Evolutionary conservation across 2,888 invertebrate species (phyloP).

Genomic region (Drosophila macrothrix): DNA sequence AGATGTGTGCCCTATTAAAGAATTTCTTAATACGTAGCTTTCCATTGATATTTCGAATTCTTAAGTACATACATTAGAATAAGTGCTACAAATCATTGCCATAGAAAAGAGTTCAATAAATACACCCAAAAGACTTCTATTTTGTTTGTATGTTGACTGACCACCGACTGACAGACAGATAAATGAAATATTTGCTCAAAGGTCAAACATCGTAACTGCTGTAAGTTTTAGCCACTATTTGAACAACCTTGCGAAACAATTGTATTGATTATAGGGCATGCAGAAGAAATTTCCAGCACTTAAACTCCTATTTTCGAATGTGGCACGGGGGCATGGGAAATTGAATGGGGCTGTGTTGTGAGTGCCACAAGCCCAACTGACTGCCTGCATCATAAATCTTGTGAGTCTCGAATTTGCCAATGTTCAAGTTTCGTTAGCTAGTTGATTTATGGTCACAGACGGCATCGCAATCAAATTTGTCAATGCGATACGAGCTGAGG

Average conservation of each 20-base stretch:
- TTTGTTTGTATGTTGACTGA: neutral
- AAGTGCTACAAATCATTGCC: neutral
- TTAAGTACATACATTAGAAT: neutral
- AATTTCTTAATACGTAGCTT: neutral
- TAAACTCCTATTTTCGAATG: neutral
- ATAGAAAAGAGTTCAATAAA: neutral
- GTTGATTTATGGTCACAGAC: constrained; percentile 60
- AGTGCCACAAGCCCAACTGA: constrained; percentile 3
- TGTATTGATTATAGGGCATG: constrained; percentile 14
- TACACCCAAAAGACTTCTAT: neutral
- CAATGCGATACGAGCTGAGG: constrained; percentile 42
- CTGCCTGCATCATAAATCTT: constrained; percentile 68
- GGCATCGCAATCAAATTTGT: constrained; percentile 70
- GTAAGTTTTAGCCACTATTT: neutral
- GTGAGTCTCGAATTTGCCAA: constrained; percentile 42
- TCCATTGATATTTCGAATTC: neutral
- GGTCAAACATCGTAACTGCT: neutral
- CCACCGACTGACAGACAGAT: neutral
- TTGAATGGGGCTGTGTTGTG: constrained; percentile 8
- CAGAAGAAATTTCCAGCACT: constrained; percentile 6
- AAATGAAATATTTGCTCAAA: neutral
- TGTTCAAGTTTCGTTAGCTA: constrained; percentile 25
- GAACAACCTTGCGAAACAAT: neutral
- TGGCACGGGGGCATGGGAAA: constrained; percentile 9
- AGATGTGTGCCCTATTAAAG: neutral